phyloP scores from a whole-genome alignment of 2,888 invertebrate species.

The Matsumyia berberina region DNA sequence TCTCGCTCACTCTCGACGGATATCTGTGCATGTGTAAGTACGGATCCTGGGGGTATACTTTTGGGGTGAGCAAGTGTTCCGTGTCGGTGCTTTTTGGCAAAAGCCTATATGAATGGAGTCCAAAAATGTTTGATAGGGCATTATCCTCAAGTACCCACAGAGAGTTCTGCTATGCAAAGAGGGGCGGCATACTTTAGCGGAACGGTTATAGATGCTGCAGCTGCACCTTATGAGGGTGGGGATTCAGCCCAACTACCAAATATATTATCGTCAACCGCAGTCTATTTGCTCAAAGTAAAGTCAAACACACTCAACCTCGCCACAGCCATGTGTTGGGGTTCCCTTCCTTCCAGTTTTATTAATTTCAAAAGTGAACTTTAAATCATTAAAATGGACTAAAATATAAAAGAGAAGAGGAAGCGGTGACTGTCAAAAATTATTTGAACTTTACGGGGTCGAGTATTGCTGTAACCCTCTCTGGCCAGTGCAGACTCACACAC shows the following conservation, averaged over 20 bases:
- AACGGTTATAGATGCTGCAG: conserved; percentile 37
- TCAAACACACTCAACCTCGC: conserved; percentile 48
- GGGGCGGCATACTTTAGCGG: conserved; percentile 6
- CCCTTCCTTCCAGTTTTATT: conserved; percentile 51
- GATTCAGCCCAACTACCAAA: conserved; percentile 63
- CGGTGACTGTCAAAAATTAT: conserved; percentile 56
- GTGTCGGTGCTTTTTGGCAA: conserved; percentile 73
- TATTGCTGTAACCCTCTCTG: conserved; percentile 3
- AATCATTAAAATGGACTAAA: conserved; percentile 60
- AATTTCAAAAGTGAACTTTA: conserved; percentile 69
- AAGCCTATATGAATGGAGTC: conserved; percentile 72
- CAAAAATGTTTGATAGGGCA: conserved; percentile 75
- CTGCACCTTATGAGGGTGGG: conserved; percentile 12
- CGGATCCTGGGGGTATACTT: conserved; percentile 28
- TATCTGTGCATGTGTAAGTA: conserved; percentile 20
- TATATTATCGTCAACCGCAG: conserved; percentile 75
- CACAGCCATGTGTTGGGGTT: neutral
- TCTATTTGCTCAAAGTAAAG: conserved; percentile 69
- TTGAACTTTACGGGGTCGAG: conserved; percentile 37
- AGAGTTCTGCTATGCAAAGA: conserved; percentile 41
- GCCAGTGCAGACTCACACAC: conserved; percentile 12
- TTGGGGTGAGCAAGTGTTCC: conserved; percentile 53
- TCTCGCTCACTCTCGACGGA: neutral
- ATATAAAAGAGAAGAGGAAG: neutral
- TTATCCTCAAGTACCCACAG: conserved; percentile 70